Conservation (phyloP, 2,797 vertebrate species). For the Melanotaenia pygmaea region DNA sequence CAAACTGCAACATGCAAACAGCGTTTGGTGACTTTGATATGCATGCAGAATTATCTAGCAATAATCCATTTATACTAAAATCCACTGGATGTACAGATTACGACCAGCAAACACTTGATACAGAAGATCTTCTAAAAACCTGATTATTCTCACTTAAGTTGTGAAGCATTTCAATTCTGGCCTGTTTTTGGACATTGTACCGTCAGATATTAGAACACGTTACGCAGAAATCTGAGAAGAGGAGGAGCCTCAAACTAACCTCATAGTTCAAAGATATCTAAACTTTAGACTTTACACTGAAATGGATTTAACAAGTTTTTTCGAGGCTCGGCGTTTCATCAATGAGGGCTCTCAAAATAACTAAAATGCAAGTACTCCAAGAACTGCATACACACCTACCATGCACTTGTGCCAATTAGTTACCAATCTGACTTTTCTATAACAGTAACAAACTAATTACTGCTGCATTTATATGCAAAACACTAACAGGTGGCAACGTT, state of each 20-base stretch:
- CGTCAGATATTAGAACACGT: too few relatives aligned
- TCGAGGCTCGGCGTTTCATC: conserved; percentile 6
- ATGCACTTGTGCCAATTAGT: neutral
- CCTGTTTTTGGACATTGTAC: too few relatives aligned
- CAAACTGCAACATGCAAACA: neutral
- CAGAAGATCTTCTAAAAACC: neutral
- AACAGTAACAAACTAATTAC: neutral
- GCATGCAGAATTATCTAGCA: neutral
- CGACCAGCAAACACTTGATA: neutral
- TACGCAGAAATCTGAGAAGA: neutral
- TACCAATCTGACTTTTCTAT: neutral
- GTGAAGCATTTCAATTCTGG: neutral
- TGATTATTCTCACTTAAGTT: neutral
- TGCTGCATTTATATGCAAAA: neutral
- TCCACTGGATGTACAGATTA: neutral
- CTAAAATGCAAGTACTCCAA: neutral
- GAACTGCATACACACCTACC: neutral
- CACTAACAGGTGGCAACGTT: neutral
- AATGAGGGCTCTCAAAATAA: neutral
- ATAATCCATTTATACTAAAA: neutral
- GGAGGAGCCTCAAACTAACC: neutral
- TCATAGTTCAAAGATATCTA: neutral
- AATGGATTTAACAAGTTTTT: neutral
- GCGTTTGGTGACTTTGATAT: neutral
- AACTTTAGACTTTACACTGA: conserved; percentile 32